Conservation (phyloP, 2,797 vertebrate genomes). For the Phaenicophaeus curvirostris region DNA sequence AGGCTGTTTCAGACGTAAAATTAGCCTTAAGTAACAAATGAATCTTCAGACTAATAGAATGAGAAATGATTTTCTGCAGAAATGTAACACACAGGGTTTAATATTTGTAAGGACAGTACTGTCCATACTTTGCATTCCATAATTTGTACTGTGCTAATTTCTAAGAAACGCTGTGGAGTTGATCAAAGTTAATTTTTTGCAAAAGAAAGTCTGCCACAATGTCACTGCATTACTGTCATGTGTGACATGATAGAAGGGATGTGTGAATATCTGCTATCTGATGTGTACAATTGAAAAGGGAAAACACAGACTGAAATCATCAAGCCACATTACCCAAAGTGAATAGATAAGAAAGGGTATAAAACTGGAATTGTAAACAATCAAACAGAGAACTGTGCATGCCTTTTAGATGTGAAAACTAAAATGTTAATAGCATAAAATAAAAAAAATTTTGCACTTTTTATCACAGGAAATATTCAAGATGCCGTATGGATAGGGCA, state of each 20-base stretch:
- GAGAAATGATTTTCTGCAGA: neutral
- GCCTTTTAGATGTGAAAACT: neutral
- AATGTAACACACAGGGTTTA: neutral
- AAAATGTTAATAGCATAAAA: neutral
- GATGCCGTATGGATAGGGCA: neutral
- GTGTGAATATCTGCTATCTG: conserved; percentile 44
- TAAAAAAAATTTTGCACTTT: neutral
- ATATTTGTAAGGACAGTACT: neutral
- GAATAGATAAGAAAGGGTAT: conserved; percentile 45
- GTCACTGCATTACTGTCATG: neutral
- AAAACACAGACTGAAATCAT: conserved; percentile 55
- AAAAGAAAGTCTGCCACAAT: neutral
- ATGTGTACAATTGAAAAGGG: conserved; percentile 12
- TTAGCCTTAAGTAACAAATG: neutral
- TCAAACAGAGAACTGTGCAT: neutral
- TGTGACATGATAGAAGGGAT: conserved; percentile 29
- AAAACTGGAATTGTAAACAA: conserved; percentile 24
- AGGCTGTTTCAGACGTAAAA: neutral
- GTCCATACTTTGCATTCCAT: neutral
- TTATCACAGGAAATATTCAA: neutral
- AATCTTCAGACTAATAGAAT: neutral
- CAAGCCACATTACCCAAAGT: conserved; percentile 57
- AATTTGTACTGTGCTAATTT: neutral
- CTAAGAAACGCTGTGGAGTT: neutral
- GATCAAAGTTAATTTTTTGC: neutral